Evolutionary conservation across 2,797 vertebrate genomes (phyloP).

Genomic region (Catostomus latipinnis): DNA sequence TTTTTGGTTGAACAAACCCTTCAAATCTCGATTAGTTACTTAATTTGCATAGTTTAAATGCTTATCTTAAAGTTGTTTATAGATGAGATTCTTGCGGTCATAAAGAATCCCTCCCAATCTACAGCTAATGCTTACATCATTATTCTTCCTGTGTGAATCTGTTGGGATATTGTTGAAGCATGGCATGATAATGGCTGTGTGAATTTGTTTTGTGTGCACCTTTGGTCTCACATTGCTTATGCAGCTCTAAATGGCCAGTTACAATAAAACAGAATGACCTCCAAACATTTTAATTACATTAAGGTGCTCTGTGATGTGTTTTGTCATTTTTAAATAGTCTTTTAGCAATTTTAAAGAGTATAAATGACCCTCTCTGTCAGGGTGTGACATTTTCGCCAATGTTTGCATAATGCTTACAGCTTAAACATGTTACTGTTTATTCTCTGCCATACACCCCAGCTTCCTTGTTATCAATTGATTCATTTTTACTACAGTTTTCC

Average conservation of each 20-base stretch:
- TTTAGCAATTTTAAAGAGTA: neutral
- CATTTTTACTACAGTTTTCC: neutral
- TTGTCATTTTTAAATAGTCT: neutral
- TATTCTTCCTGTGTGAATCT: neutral
- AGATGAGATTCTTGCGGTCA: slow-evolving; percentile 1
- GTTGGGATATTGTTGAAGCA: neutral
- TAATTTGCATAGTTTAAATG: neutral
- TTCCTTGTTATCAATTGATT: neutral
- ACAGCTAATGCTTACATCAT: slow-evolving; percentile 3
- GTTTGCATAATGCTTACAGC: neutral
- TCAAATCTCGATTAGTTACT: too few species aligned
- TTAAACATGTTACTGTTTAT: slow-evolving; percentile 9
- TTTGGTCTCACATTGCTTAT: neutral
- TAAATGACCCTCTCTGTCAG: neutral
- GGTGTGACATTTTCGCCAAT: neutral
- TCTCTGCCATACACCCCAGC: neutral
- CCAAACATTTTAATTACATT: neutral
- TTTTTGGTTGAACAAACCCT: too few species aligned
- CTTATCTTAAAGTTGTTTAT: slow-evolving; percentile 15
- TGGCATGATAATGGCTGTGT: slow-evolving; percentile 3
- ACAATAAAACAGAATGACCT: neutral
- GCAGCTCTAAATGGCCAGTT: slow-evolving; percentile 4
- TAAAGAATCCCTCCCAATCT: neutral
- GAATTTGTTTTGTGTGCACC: neutral
- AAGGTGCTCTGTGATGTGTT: neutral